Conservation (phyloP, 2,797 vertebrate species). For the Karalla daura region DNA sequence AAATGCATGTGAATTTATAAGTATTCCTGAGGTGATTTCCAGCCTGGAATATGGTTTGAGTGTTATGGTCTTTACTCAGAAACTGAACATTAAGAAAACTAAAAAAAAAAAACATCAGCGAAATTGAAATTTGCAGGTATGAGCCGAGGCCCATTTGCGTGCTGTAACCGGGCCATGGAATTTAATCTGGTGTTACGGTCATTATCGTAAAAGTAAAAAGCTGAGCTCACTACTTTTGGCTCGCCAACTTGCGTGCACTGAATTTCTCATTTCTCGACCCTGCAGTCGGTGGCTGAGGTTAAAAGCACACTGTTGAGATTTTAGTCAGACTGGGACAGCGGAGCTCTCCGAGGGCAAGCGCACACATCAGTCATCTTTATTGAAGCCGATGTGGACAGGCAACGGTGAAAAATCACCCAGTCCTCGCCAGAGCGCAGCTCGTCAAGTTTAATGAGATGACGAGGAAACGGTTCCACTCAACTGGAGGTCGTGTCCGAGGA, state of each 20-base stretch:
- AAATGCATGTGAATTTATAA: not conserved
- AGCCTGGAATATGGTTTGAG: conserved; percentile 1
- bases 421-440: conserved; percentile 28
- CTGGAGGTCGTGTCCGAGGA: conserved; percentile 8
- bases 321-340: conserved; percentile 40
- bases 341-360: conserved; percentile 41
- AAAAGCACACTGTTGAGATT: conserved; percentile 32
- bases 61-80: conserved; percentile 4
- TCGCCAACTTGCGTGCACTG: conserved; percentile 1
- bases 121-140: conserved; percentile 9
- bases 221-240: conserved; percentile 35
- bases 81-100: conserved; percentile 19
- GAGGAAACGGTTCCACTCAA: conserved; percentile 53
- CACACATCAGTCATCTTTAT: conserved; percentile 53
- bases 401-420: conserved; percentile 50
- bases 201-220: conserved; percentile 37
- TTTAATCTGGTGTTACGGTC: conserved; percentile 33
- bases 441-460: conserved; percentile 28
- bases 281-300: not conserved
- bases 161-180: conserved; percentile 21
- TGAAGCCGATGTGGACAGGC: conserved; percentile 50
- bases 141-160: not conserved
- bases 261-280: conserved; percentile 17
- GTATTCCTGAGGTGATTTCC: not conserved
- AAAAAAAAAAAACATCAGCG: not conserved